These are phyloP conservation scores for Rhabdornis inornatus DNA, from an alignment of 2,113 vertebrate genomes.

Conservation along the genomic window DNA sequence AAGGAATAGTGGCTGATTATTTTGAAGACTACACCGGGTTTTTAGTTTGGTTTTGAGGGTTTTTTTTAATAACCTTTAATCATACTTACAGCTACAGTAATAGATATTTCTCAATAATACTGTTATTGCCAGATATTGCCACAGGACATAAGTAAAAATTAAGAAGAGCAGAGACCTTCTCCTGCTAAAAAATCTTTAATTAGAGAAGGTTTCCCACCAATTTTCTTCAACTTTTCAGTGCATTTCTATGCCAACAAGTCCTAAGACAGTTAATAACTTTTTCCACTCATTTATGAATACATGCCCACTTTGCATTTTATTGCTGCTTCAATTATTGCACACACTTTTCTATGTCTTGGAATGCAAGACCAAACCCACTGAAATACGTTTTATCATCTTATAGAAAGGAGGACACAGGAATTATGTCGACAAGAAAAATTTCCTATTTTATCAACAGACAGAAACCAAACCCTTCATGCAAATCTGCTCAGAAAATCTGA, in stretches of 20 bases:
- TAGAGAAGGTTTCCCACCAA: background rate
- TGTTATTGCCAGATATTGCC: background rate
- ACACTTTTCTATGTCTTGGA: background rate
- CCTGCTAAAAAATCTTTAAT: background rate
- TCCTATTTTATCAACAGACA: background rate
- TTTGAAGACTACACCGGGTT: background rate
- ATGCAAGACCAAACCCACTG: background rate
- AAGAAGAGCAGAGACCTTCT: background rate
- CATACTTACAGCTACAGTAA: background rate
- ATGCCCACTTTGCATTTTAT: background rate
- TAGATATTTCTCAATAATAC: background rate
- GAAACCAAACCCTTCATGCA: background rate
- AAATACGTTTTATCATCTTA: background rate
- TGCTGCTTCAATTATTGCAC: background rate
- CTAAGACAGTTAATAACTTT: background rate
- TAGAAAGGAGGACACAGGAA: background rate
- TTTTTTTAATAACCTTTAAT: background rate
- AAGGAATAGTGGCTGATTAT: background rate
- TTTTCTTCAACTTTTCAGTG: background rate
- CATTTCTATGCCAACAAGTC: background rate
- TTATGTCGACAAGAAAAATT: background rate
- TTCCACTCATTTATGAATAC: background rate
- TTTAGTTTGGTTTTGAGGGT: no score
- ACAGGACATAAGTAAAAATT: background rate
- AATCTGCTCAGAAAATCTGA: background rate